A percentile compares a stretch with the other conserved stretches of the same genome.
Conservation (phyloP, 37 sponge, comb jelly and placozoan genomes). For the Cladorhizidae sp. region DNA sequence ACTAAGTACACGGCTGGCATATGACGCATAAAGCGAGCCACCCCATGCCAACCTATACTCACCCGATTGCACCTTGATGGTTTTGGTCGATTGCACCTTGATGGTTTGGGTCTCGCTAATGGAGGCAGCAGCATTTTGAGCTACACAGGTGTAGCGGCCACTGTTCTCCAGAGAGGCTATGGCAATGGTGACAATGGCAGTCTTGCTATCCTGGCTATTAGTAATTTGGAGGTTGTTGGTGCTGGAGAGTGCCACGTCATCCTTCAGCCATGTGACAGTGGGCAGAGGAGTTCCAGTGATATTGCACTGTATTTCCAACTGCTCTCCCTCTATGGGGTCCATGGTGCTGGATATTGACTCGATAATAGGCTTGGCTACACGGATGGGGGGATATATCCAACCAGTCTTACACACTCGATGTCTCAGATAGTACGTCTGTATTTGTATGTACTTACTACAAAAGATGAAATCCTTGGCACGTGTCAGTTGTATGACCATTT, state of each 20-base stretch:
- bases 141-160: neutral
- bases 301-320: neutral
- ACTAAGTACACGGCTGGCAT: too few species aligned
- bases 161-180: neutral
- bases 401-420: too few species aligned
- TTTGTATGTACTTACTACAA: neutral
- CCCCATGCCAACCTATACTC: too few species aligned
- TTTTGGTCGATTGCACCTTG: too few species aligned
- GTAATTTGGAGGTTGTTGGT: neutral
- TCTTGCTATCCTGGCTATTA: neutral
- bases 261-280: constrained; percentile 23
- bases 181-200: neutral
- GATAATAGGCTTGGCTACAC: constrained; percentile 22
- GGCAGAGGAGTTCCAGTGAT: constrained; percentile 20
- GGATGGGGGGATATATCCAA: too few species aligned
- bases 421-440: too few species aligned
- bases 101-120: neutral
- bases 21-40: neutral
- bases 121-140: neutral
- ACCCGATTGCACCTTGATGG: too few species aligned
- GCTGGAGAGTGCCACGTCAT: neutral
- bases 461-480: neutral
- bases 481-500: too few species aligned
- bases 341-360: neutral
- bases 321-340: constrained; percentile 7